Evolutionary conservation across 2,797 vertebrate genomes (phyloP), one percentile per base, ranked within the genome.

Genomic region (Takifugu ocellatus): DNA sequence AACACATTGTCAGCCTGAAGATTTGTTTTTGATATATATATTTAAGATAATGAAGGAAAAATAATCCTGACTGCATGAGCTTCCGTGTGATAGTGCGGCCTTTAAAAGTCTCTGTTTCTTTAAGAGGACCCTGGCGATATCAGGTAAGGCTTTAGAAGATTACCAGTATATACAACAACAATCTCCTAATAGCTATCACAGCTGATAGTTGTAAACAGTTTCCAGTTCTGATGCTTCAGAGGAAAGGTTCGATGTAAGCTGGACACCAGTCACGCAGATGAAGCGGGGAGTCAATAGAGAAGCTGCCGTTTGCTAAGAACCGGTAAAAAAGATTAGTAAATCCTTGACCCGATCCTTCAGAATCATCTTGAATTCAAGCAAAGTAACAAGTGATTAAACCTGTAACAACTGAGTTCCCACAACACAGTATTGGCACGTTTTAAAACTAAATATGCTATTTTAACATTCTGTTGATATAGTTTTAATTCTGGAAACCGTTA

Each of bases 231-330:
- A 65, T 66, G 64, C 69, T 62, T 79, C 66, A 70, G 63, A 68
- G 49, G 54, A 64, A 59, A 48, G 26, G 46, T 63, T 65, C 66
- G 75, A 74, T 71, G 67, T 59, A 49, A 66, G 60, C 54, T 68
- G 70, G 73, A 66, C 68, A 66, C 61, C 48, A 58, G 48, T 63
- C 57, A 44, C 44, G 42, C 68, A 55, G 66, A 31, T 70, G 60
- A 83, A 78, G 74, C 63, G 49, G 68, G 51, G 77, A 70, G 67
- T 79, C 84, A 87, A 84, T 70, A 74, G 61, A 77, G 67, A 70
- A 76, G 85, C 79, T 87, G 87, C 83, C 84, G 69, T 79, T 78
- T 81, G 60, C 68, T 61, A 58, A 70, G 44, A 66, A 5, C 43
- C 31, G 76, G 72, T 42, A 66, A 36, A 12, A 6, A 2, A 54